Percentiles rank a stretch among this genome's conserved stretches.
Evolutionary conservation across 2,888 invertebrate genomes (phyloP).

Genomic region (Trichacis sp.): DNA sequence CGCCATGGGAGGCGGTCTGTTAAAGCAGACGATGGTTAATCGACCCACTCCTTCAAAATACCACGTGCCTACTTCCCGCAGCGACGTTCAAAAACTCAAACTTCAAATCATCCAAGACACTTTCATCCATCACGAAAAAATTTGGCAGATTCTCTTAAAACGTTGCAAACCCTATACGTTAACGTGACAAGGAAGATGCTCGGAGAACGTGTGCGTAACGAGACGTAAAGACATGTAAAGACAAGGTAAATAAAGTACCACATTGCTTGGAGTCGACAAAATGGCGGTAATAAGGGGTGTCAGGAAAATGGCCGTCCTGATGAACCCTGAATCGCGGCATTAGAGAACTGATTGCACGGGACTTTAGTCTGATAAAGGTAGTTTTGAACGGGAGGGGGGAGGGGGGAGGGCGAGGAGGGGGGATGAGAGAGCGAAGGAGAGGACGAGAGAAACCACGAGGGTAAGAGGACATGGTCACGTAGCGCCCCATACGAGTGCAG

Average conservation of each 20-base stretch:
- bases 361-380: slow-evolving; percentile 46
- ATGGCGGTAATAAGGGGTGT: slow-evolving; percentile 65
- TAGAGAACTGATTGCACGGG: slow-evolving; percentile 61
- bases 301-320: slow-evolving; percentile 63
- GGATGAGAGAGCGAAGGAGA: slow-evolving; percentile 12
- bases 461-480: slow-evolving; percentile 48
- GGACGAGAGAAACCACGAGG: slow-evolving; percentile 38
- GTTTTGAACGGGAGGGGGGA: slow-evolving; percentile 21
- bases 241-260: slow-evolving; percentile 15
- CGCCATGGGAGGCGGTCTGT: slow-evolving; percentile 45
- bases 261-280: slow-evolving; percentile 51
- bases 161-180: too few species aligned
- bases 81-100: too few species aligned
- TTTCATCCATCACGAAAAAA: too few species aligned
- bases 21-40: slow-evolving; percentile 54
- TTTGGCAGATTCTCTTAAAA: too few species aligned
- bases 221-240: slow-evolving; percentile 8
- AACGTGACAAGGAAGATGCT: not conserved
- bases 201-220: slow-evolving; percentile 3
- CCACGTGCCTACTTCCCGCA: slow-evolving; percentile 24
- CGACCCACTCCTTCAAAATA: slow-evolving; percentile 49
- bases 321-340: slow-evolving; percentile 64
- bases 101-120: too few species aligned
- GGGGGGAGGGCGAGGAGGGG: slow-evolving; percentile 18
- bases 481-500: slow-evolving; percentile 35